A percentile compares a stretch with the other conserved stretches of the same genome.
Conservation (phyloP, 2,113 vertebrate species). For the Lagopus muta region DNA sequence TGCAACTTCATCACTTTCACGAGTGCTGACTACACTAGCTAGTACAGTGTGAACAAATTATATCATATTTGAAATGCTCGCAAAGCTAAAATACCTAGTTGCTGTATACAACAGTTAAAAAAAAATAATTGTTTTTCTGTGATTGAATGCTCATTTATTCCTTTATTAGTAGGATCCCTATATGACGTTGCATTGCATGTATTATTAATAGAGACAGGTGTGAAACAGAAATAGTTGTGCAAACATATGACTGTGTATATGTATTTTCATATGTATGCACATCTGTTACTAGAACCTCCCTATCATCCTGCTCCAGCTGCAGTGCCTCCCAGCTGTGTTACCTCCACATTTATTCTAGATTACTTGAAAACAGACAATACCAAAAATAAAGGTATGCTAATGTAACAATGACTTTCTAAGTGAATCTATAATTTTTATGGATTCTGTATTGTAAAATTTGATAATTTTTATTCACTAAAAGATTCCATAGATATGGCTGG, state of each 20-base stretch:
- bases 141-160: background rate
- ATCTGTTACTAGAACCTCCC: background rate
- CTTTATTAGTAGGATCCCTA: background rate
- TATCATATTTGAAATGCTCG: background rate
- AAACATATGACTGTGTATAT: too few relatives aligned
- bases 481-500: background rate
- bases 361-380: background rate
- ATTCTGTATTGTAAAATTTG: background rate
- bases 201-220: background rate
- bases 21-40: background rate
- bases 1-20: accelerated
- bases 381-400: background rate
- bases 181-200: background rate
- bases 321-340: background rate
- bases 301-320: background rate
- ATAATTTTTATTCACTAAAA: background rate
- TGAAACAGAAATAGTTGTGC: background rate
- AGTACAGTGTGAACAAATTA: background rate
- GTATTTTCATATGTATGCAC: background rate
- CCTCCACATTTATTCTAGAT: background rate
- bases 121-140: background rate
- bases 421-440: background rate
- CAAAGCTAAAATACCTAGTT: background rate
- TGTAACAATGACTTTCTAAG: background rate
- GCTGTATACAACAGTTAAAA: background rate